Percentiles rank a stretch among this genome's conserved stretches.
Evolutionary conservation across 2,888 invertebrate genomes (phyloP).

Genomic region (Ormia ochracea): DNA sequence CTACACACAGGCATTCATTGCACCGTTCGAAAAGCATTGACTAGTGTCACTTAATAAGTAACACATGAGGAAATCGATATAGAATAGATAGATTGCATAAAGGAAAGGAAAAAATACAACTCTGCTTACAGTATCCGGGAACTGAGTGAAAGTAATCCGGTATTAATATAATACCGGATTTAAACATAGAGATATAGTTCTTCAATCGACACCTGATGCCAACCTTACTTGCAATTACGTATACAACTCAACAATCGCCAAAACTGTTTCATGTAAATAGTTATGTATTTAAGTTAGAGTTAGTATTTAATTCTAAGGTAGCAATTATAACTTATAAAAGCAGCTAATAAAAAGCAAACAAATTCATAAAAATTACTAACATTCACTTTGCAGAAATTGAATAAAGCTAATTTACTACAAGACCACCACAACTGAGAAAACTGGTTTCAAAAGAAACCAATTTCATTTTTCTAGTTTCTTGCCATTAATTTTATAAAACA

Average conservation of each 20-base stretch:
- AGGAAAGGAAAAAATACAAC: no score
- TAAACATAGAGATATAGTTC: no score
- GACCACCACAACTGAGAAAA: background rate
- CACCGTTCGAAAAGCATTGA: no score
- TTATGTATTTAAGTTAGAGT: background rate
- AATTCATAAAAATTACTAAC: conserved; percentile 7
- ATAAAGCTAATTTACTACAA: background rate
- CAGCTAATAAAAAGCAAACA: conserved; percentile 9
- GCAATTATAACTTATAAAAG: background rate
- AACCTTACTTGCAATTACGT: background rate
- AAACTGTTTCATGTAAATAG: background rate
- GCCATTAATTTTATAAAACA: no score
- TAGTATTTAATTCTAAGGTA: background rate
- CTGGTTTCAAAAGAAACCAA: background rate
- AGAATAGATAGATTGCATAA: no score
- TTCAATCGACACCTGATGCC: background rate
- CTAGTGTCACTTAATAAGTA: no score
- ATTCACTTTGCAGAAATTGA: background rate
- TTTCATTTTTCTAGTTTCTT: background rate
- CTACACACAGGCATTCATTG: no score
- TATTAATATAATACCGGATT: no score
- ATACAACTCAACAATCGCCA: background rate
- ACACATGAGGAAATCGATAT: no score
- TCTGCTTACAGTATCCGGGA: no score
- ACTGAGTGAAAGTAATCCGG: no score